A percentile compares a stretch with the other conserved stretches of the same genome.
These are phyloP conservation scores for Notolepis coatsorum DNA, from an alignment of 2,797 vertebrate species.

Conservation along the genomic window DNA sequence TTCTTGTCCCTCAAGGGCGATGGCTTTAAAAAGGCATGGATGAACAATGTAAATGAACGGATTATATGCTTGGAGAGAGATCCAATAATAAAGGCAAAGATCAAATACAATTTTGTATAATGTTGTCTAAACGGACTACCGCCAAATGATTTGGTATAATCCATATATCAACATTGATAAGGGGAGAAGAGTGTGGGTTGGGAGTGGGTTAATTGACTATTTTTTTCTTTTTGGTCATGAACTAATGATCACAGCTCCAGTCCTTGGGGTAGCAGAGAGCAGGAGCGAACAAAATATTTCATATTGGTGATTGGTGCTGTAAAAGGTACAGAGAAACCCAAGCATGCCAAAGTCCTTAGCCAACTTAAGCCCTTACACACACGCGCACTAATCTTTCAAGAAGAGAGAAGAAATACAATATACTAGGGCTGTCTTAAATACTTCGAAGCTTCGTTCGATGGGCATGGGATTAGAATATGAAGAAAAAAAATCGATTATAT, in stretches of 20 bases:
- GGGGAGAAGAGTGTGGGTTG: conserved; percentile 23
- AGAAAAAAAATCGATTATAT: no score
- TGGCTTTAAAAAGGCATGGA: conserved; percentile 45
- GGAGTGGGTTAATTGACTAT: conserved; percentile 59
- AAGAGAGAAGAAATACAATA: no score
- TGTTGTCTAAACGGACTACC: conserved; percentile 65
- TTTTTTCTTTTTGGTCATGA: no score
- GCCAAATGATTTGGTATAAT: conserved; percentile 74
- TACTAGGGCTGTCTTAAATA: no score
- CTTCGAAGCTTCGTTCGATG: no score
- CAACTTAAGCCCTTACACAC: no score
- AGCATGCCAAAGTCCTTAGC: no score
- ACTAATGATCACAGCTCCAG: conserved; percentile 44
- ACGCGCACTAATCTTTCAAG: no score
- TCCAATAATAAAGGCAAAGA: conserved; percentile 75
- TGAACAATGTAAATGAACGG: conserved; percentile 53
- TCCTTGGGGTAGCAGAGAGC: conserved; percentile 43
- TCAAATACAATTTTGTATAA: conserved; percentile 77
- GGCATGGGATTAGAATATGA: no score
- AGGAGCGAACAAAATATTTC: conserved; percentile 20
- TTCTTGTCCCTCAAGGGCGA: conserved; percentile 1
- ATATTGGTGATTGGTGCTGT: no score
- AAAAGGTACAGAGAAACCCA: no score
- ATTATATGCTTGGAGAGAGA: conserved; percentile 73
- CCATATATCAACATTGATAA: conserved; percentile 76